Evolutionary conservation across 2,113 vertebrate genomes (phyloP).

Genomic region (Vicugna pacos): DNA sequence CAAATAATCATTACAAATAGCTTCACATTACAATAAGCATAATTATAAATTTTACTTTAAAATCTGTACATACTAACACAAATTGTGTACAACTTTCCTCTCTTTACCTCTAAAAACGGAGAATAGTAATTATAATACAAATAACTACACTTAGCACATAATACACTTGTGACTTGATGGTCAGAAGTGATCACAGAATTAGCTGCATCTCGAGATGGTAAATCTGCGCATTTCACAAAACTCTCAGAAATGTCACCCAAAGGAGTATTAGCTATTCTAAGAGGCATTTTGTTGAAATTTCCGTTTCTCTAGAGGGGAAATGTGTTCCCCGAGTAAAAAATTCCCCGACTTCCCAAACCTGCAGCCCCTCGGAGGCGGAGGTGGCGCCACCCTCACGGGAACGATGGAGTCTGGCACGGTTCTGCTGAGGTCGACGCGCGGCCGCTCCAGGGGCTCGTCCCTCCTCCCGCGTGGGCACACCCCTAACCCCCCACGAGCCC

Average conservation of each 20-base stretch:
- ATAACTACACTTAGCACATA: rapidly evolving
- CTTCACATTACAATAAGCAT: too few relatives aligned
- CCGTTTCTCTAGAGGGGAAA: rapidly evolving
- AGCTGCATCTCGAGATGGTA: rapidly evolving
- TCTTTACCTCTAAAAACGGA: neutral
- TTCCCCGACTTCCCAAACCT: rapidly evolving
- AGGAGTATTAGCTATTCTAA: rapidly evolving
- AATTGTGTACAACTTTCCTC: neutral
- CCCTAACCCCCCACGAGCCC: neutral
- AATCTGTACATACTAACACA: neutral
- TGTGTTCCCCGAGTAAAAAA: neutral
- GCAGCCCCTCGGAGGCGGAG: too few relatives aligned
- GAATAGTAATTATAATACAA: neutral
- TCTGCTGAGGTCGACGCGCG: rapidly evolving
- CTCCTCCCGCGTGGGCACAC: neutral
- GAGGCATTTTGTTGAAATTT: rapidly evolving
- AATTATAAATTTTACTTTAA: neutral
- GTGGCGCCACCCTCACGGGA: neutral
- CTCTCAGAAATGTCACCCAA: neutral
- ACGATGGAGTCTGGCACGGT: neutral
- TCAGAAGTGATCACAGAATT: neutral
- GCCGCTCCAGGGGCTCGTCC: neutral
- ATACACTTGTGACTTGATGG: neutral
- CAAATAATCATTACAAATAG: neutral
- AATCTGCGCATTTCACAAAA: neutral